A percentile compares a stretch with the other conserved stretches of the same genome.
These are phyloP conservation scores for Luidia sarsii DNA, from an alignment of 53 echinoderm and acorn worm species.

Conservation along the genomic window DNA sequence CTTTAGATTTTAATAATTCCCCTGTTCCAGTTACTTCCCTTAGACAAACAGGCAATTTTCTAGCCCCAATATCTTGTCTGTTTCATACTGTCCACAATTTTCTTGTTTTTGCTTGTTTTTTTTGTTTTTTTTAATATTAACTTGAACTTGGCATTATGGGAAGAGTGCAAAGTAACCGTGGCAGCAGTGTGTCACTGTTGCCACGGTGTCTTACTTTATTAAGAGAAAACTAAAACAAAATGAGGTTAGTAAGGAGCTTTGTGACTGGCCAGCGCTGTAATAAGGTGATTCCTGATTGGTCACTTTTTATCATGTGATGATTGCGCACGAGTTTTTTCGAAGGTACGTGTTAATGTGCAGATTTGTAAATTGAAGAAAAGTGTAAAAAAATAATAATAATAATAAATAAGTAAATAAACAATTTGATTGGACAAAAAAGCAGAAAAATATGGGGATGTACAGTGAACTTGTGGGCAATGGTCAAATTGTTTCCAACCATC, in stretches of 20 bases:
- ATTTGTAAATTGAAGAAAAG: constrained; percentile 7
- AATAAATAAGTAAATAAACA: neutral
- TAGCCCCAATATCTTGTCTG: too few species aligned
- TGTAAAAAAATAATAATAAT: too few species aligned
- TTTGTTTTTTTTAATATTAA: neutral
- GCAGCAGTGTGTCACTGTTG: constrained; percentile 52
- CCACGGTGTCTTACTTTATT: neutral
- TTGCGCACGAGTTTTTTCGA: neutral
- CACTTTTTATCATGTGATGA: neutral
- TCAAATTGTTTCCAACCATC: too few species aligned
- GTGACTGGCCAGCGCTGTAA: neutral
- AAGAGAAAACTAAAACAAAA: neutral
- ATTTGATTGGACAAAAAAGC: neutral
- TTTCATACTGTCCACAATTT: too few species aligned
- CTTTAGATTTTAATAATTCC: too few species aligned
- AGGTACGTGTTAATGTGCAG: neutral
- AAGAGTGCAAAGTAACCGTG: constrained; percentile 53
- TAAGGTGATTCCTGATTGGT: neutral
- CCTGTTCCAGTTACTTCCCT: too few species aligned
- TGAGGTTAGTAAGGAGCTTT: too few species aligned
- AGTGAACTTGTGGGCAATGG: too few species aligned
- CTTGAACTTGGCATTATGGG: constrained; percentile 56
- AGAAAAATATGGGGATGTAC: too few species aligned
- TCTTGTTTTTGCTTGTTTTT: neutral
- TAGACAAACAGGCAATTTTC: too few species aligned